Base-by-base conservation (phyloP, 2,113 vertebrate species). In the Cranoglanis bouderius region DNA sequence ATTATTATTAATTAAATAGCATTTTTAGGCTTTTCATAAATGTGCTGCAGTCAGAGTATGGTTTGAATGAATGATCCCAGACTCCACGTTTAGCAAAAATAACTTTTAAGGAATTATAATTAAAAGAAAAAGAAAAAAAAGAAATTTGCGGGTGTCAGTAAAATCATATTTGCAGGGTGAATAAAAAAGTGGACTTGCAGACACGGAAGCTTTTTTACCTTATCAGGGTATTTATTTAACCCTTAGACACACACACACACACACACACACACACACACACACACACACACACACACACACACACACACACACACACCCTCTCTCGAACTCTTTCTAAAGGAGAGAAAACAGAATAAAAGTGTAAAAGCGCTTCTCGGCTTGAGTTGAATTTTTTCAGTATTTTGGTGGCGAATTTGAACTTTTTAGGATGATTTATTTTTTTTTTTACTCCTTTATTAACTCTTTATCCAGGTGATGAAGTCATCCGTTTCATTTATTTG, bases 271-370 rank as follows among this genome's bases (percentile, higher is more conserved):
- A n/a, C n/a, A n/a, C n/a, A n/a, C n/a, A n/a, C n/a, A 70, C 83
- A 70, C 84, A 65, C 82, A 70, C 83, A 70, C 84, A 65, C 82
- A 49, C 82, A 65, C 82, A 65, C 82, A 84, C 82, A 63, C 82
- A 65, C 82, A 84, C 82, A 65, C 82, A 43, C 82, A 63, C 82
- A 49, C 82, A 63, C 53, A 84, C 82, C 40, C 35, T 0, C 46
- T 21, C 35, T 40, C 72, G 7, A 8, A 4, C 38, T 75, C 38
- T 43, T 40, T 38, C 70, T 35, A 35, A 67, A 67, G n/a, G n/a
- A 14, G 14, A 70, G n/a, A 35, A 70, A 70, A 35, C 32, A 70
- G 2, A 70, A 0, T 1, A 40, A 75, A 75, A 43, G 38, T 75
- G 72, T 1, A 74, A 70, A 7, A 6, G 32, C 18, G 18, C 38